These are phyloP conservation scores for Phymatocera aterrima DNA, from an alignment of 2,888 invertebrate species.

Conservation along the genomic window DNA sequence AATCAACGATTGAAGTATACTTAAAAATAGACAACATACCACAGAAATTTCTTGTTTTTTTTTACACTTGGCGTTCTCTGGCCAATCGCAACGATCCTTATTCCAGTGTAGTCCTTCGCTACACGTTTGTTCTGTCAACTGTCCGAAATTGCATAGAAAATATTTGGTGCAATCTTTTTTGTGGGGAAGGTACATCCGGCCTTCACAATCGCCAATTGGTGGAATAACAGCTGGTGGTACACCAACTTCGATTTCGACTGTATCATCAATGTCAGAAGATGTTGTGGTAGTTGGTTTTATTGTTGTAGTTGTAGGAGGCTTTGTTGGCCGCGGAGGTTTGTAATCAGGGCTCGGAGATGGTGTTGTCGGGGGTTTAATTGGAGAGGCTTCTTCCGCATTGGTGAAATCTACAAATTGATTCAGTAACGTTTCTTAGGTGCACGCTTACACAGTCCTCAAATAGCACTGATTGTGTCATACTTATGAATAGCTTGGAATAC, in stretches of 20 bases:
- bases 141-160: slow-evolving; percentile 87
- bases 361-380: slow-evolving; percentile 22
- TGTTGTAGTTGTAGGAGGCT: slow-evolving; percentile 36
- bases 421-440: neutral
- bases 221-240: slow-evolving; percentile 53
- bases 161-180: slow-evolving; percentile 86
- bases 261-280: slow-evolving; percentile 59
- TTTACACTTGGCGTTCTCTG: slow-evolving; percentile 82
- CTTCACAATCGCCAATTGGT: slow-evolving; percentile 76
- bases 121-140: slow-evolving; percentile 83
- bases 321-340: slow-evolving; percentile 53
- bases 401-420: slow-evolving; percentile 15
- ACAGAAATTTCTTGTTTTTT: slow-evolving; percentile 6
- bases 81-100: slow-evolving; percentile 88
- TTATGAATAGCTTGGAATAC: neutral
- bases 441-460: neutral
- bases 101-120: slow-evolving; percentile 88
- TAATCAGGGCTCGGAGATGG: slow-evolving; percentile 54
- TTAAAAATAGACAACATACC: neutral
- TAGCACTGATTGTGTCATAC: no score
- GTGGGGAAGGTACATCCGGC: slow-evolving; percentile 79
- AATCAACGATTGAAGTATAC: neutral
- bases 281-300: slow-evolving; percentile 30
- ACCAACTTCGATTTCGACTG: slow-evolving; percentile 63
- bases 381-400: slow-evolving; percentile 4